These are phyloP conservation scores for Brachyrhaphis roseni DNA, from an alignment of 2,797 vertebrate genomes.

Conservation along the genomic window DNA sequence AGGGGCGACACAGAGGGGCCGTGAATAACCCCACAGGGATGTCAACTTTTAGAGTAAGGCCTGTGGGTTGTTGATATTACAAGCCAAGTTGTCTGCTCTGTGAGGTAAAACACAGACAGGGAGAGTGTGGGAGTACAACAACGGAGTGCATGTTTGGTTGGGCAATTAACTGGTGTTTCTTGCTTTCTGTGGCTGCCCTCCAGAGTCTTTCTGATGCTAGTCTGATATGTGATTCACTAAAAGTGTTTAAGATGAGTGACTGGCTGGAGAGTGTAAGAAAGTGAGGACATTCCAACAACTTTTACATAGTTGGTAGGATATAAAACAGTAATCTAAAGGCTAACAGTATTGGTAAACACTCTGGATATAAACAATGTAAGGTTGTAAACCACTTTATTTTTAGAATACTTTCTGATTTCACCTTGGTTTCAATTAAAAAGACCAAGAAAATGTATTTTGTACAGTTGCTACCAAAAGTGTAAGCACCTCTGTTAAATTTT, in stretches of 20 bases:
- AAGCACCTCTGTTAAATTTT: neutral
- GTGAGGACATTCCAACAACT: slow-evolving; percentile 5
- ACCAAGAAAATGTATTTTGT: neutral
- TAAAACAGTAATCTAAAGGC: neutral
- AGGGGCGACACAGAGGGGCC: slow-evolving; percentile 46
- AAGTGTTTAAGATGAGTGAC: slow-evolving; percentile 56
- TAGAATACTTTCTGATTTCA: neutral
- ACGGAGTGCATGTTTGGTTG: slow-evolving; percentile 62
- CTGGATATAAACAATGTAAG: neutral
- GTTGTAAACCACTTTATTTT: neutral
- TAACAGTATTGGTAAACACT: neutral
- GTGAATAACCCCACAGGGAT: slow-evolving; percentile 61
- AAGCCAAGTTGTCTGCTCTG: slow-evolving; percentile 60
- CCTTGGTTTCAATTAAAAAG: neutral
- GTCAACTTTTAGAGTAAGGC: slow-evolving; percentile 49
- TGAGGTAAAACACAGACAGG: slow-evolving; percentile 60
- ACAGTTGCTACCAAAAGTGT: neutral
- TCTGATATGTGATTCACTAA: slow-evolving; percentile 41
- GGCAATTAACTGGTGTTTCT: slow-evolving; percentile 60
- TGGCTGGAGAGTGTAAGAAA: slow-evolving; percentile 18
- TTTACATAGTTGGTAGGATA: neutral
- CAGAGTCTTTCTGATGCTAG: slow-evolving; percentile 60
- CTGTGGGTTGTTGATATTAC: slow-evolving; percentile 58
- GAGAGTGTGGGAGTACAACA: slow-evolving; percentile 59
- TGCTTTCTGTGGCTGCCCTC: slow-evolving; percentile 75